Conservation (phyloP, 2,797 vertebrate genomes). For the Gambelia wislizenii region DNA sequence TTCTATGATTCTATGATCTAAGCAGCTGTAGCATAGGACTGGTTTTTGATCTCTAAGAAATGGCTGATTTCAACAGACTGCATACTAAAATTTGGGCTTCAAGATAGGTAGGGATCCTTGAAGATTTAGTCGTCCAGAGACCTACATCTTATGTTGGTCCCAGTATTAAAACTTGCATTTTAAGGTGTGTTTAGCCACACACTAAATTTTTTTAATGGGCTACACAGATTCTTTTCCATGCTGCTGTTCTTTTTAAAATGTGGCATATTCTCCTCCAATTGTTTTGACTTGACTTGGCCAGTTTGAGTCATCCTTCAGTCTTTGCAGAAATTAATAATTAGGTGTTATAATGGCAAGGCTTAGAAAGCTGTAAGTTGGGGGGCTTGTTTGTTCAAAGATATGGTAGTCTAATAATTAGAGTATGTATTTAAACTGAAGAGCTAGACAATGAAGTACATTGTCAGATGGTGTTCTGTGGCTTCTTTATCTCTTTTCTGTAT, state of each 20-base stretch:
- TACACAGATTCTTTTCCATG: background rate
- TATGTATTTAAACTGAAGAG: slow-evolving; percentile 31
- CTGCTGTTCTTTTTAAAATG: background rate
- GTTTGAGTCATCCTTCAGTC: background rate
- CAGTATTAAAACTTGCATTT: background rate
- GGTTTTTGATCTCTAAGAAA: background rate
- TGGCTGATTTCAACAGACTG: background rate
- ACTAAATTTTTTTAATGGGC: background rate
- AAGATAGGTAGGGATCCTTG: slow-evolving; percentile 4
- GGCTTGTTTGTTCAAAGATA: rapidly evolving
- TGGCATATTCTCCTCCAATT: slow-evolving; percentile 20
- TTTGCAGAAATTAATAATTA: slow-evolving; percentile 13
- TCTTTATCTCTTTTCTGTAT: slow-evolving; percentile 17
- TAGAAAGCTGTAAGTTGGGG: background rate
- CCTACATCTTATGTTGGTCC: no score
- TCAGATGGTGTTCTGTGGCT: background rate
- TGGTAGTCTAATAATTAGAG: background rate
- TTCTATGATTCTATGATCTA: background rate
- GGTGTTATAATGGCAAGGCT: background rate
- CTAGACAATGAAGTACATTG: background rate
- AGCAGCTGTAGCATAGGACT: background rate
- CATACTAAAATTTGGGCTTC: background rate
- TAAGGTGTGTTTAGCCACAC: background rate
- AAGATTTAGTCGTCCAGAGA: background rate
- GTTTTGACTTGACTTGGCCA: background rate